Base-by-base conservation (phyloP, 1,140 invertebrate species). In the Caenorhabditis latens region DNA sequence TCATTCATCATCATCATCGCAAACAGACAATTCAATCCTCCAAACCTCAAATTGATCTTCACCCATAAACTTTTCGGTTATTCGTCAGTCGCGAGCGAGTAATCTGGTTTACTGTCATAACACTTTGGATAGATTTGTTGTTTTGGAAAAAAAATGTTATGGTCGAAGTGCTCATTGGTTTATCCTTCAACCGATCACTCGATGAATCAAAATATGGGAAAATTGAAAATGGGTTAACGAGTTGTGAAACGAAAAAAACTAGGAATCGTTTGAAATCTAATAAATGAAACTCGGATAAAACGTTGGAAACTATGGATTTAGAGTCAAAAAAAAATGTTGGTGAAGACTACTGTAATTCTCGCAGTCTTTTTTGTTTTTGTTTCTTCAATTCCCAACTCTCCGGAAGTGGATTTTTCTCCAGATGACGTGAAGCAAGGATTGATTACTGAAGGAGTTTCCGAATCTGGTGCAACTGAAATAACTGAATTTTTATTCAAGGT, bases 401-500 rank as follows among this genome's bases (percentile, higher is more conserved):
- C 61, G 14, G 61, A 63, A 32, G 61, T 63, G 11, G 61, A 43
- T 14, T 71, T 71, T 14, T 71, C 65, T 43, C 65, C 14, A 19
- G 14, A 71, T 43, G 65, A 71, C 11, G 42, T 71, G 5, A 46
- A 24, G 16, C 46, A 46, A 19, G 65, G 11, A 19, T 43, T 71
- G 0, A 43, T 71, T 46, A 19, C 14, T n/a, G 65, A 71, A 71
- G 65, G 65, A 43, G 11, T 71, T n/a, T 43, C 65, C 3, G 42
- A 71, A 14, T n/a, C 40, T 43, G 65, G 40, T 2, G 65, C 65
- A 46, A 14, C 40, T n/a, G 65, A 46, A 71, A 46, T 71, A 16
- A 71, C 65, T 71, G 65, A 46, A 8, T 71, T 71, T 46, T 71
- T 71, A 42, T 71, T 43, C 65, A 71, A 71, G 42, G 65, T 71